Conservation (phyloP, 35 echinoderm and acorn worm species). For the Strongylocentrotus purpuratus region DNA sequence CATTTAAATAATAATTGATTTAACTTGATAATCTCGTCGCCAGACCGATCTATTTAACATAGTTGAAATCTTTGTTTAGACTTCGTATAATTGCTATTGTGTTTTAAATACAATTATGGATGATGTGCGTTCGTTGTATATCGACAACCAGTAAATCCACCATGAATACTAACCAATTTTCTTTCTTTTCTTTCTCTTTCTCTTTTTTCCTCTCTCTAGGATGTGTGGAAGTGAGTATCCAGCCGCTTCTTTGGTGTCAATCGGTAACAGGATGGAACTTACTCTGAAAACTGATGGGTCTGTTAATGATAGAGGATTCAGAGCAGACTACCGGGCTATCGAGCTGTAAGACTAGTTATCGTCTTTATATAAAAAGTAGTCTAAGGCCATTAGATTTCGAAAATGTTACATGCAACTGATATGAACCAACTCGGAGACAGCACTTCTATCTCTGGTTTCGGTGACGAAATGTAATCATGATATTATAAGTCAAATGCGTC, state of each 20-base stretch:
- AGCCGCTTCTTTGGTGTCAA: constrained; percentile 17
- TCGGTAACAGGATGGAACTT: constrained; percentile 23
- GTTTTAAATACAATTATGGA: too few species aligned
- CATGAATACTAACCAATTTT: neutral
- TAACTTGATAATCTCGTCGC: neutral
- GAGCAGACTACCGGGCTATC: constrained; percentile 5
- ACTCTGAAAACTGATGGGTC: neutral
- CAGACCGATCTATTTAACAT: too few species aligned
- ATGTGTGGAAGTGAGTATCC: constrained; percentile 23
- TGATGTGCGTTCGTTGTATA: too few species aligned
- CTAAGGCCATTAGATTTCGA: too few species aligned
- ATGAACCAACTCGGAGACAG: too few species aligned
- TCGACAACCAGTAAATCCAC: neutral
- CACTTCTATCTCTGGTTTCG: too few species aligned
- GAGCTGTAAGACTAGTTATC: neutral
- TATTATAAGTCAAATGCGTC: too few species aligned
- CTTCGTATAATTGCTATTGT: too few species aligned
- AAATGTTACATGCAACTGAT: too few species aligned
- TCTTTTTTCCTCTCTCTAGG: neutral
- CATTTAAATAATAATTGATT: neutral
- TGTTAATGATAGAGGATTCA: neutral
- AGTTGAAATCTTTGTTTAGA: too few species aligned
- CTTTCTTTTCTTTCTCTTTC: neutral
- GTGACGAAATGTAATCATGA: too few species aligned
- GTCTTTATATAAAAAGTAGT: neutral